Base-by-base conservation (phyloP, 2,113 vertebrate species). In the Clarias macrocephalus region DNA sequence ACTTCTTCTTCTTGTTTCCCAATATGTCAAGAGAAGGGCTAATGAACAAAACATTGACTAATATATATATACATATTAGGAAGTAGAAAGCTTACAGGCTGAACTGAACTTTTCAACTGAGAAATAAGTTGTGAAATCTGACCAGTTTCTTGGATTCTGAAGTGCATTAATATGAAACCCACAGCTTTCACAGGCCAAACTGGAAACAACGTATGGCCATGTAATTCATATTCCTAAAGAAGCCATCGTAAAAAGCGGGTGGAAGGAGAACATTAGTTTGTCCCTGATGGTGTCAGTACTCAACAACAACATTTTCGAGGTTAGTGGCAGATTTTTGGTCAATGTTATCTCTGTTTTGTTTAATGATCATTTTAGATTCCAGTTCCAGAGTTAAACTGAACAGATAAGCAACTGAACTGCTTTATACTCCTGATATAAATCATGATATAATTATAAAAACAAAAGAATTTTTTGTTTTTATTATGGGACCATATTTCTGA, bases 261-360 rank as follows among this genome's bases (percentile, higher is more conserved):
- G 25, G 13, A 13, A 3, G 21, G 2, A 62, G 19, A 15, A 25
- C 0, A 12, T 28, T 0, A 5, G 75, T 0, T 92, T 91, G 0
- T 0, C 65, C 6, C 0, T 96, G 75, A 90, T 91, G 5, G 63
- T 89, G 68, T 88, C 86, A 0, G 15, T 94, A 30, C 86, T 95
- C 28, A 83, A 89, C 75, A 92, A 91, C 88, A 87, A n/a, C 12
- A 11, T 84, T 3, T 95, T 95, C 54, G 48, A 81, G 90, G 94
- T 94, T 30, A 84, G 89, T 90, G 12, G 0, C 12, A 25, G 25
- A 48, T 57, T 66, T 42, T 83, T 54, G 25, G 37, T 15, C n/a
- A 33, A 21, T 59, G 59, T 30, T 66, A 52, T 83, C 16, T 28
- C 15, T 54, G 21, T 56, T 28, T 52, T 5, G 63, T 25, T 90